phyloP scores from a whole-genome alignment of 30 jellyfish, hydroid and myxozoan species.

The Aurelia aurita complex sp. Pacific region DNA sequence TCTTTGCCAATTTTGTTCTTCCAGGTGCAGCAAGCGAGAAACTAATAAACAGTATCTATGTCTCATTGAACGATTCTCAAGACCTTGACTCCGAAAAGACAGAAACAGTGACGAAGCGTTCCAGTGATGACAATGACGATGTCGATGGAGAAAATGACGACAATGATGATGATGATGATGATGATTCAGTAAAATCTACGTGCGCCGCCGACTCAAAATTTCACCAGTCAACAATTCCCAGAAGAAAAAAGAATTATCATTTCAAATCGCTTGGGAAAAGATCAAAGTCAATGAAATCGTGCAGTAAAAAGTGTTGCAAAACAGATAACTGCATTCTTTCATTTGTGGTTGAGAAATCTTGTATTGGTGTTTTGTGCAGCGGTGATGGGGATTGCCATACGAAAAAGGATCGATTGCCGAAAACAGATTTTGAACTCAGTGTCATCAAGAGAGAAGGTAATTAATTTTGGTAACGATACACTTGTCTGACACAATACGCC shows the following conservation, averaged over 20 bases:
- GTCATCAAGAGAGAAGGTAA: slow-evolving; percentile 40
- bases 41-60: slow-evolving; percentile 25
- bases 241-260: slow-evolving; percentile 69
- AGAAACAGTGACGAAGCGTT: slow-evolving; percentile 25
- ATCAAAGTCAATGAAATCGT: slow-evolving; percentile 44
- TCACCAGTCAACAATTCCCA: slow-evolving; percentile 74
- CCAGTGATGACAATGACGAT: slow-evolving; percentile 62
- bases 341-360: slow-evolving; percentile 63
- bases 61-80: slow-evolving; percentile 16
- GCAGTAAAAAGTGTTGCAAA: slow-evolving; percentile 88
- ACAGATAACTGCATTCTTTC: slow-evolving; percentile 86
- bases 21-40: neutral
- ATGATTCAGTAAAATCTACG: neutral
- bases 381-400: slow-evolving; percentile 90
- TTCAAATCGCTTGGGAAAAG: slow-evolving; percentile 58
- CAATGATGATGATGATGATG: slow-evolving; percentile 17
- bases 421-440: slow-evolving; percentile 34
- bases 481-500: neutral
- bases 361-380: slow-evolving; percentile 83
- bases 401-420: slow-evolving; percentile 75
- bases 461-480: neutral
- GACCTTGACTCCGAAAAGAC: neutral
- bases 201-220: slow-evolving; percentile 44
- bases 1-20: neutral
- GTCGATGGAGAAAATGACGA: slow-evolving; percentile 16